Evolutionary conservation across 2,888 invertebrate species (phyloP), one percentile per base, ranked within the genome.

Genomic region (Hydrotaea diabolus): DNA sequence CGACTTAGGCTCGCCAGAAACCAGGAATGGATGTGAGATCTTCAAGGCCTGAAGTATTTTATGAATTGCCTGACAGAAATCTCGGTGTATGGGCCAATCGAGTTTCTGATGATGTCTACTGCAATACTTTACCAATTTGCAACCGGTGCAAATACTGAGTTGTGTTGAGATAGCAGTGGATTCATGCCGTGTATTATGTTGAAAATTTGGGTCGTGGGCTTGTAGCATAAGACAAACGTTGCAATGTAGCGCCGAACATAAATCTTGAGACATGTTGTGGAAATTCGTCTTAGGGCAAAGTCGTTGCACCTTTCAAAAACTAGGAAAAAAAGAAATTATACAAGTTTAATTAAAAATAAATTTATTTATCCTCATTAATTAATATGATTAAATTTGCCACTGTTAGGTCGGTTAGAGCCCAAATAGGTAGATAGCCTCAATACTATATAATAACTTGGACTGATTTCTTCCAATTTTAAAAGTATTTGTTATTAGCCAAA

Each of bases 71-170:
- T 93, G 92, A 89, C 96, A 96, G 15, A 92, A 86, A 2, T 88
- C 88, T 86, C 94, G 94, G 89, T 96, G 96, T 0, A 90, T 89
- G 66, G 93, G 93, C 95, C 95, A 95, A 89, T 96, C 94, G 49
- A 93, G 89, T 72, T 94, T 94, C 88, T 96, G 95, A 89, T 96
- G 96, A 13, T 94, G 94, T 85, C 93, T 93, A 78, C 92, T 92
- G 90, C 96, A 96, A 91, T 96, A 96, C 49, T 93, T 93, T 9
- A 94, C 93, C 21, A 93, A 88, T 86, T 93, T 94, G 89, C 96
- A 96, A 9, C 93, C 94, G 11, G 93, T 93, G 91, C 96, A 96
- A 86, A 84, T 79, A 7, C 31, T 21, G n/a, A 86, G 64, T 0
- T 36, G 23, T 21, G 64, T 72, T 9, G 36, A 9, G 0, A n/a